phyloP scores from a whole-genome alignment of 2,113 vertebrate genomes.

The Hystrix cristata region DNA sequence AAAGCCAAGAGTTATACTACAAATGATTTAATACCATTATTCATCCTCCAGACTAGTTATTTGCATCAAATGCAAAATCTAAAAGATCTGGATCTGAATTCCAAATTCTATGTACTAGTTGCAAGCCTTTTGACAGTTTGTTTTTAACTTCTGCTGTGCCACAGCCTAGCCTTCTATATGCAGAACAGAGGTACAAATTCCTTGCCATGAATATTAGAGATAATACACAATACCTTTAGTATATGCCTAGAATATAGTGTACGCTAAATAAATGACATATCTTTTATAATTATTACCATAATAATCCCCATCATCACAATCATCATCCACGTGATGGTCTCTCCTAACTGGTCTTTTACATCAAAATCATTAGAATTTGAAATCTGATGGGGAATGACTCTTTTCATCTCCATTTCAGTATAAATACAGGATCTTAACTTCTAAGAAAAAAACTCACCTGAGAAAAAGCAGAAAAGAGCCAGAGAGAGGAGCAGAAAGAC shows the following conservation, averaged over 20 bases:
- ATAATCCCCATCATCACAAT: neutral
- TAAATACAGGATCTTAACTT: conserved; percentile 50
- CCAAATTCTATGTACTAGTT: neutral
- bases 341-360: neutral
- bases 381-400: neutral
- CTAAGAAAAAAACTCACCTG: conserved; percentile 85
- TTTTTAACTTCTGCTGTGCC: neutral
- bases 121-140: neutral
- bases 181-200: neutral
- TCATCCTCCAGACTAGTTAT: neutral
- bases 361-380: conserved; percentile 35
- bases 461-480: conserved; percentile 86
- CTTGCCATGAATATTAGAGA: neutral
- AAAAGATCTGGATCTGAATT: neutral
- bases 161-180: neutral
- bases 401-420: neutral
- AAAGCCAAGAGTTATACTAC: neutral
- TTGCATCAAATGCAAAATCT: neutral
- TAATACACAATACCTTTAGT: neutral
- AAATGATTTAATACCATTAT: neutral
- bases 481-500: conserved; percentile 87
- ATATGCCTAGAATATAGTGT: neutral
- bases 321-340: neutral
- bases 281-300: neutral
- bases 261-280: neutral